Conservation (phyloP, 2,113 vertebrate species). For the Hoplias malabaricus region DNA sequence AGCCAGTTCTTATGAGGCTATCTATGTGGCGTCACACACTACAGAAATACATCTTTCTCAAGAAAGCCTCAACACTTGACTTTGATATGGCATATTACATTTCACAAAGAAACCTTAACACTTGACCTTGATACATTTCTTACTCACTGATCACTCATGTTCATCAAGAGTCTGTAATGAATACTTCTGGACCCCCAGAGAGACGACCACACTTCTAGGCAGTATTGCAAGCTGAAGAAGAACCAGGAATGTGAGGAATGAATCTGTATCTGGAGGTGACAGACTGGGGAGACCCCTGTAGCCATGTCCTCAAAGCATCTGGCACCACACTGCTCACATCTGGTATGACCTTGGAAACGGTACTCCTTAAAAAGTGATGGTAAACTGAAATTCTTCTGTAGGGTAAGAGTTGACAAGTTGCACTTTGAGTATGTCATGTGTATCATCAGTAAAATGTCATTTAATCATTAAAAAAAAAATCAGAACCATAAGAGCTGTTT, state of each 20-base stretch:
- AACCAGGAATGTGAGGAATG: slow-evolving; percentile 32
- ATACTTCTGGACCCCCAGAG: neutral
- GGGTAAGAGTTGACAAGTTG: neutral
- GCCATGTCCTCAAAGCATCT: slow-evolving; percentile 27
- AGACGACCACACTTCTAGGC: neutral
- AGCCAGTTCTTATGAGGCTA: neutral
- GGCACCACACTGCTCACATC: neutral
- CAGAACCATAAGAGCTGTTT: too few species aligned
- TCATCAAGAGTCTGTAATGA: neutral
- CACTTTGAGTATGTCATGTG: too few species aligned
- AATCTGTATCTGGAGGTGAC: slow-evolving; percentile 34
- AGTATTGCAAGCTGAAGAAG: slow-evolving; percentile 17
- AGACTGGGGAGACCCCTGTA: slow-evolving; percentile 24
- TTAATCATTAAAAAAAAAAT: too few species aligned
- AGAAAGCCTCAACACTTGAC: neutral
- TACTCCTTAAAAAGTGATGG: slow-evolving; percentile 21
- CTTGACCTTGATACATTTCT: neutral
- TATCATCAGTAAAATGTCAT: too few species aligned
- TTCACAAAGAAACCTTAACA: neutral
- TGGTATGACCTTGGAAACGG: slow-evolving; percentile 30
- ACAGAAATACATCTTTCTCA: neutral
- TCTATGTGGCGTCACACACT: neutral
- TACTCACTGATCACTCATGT: neutral
- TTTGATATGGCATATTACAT: neutral
- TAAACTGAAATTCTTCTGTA: neutral